Base-by-base conservation (phyloP, 2,888 invertebrate species). In the Griposia aprilina region DNA sequence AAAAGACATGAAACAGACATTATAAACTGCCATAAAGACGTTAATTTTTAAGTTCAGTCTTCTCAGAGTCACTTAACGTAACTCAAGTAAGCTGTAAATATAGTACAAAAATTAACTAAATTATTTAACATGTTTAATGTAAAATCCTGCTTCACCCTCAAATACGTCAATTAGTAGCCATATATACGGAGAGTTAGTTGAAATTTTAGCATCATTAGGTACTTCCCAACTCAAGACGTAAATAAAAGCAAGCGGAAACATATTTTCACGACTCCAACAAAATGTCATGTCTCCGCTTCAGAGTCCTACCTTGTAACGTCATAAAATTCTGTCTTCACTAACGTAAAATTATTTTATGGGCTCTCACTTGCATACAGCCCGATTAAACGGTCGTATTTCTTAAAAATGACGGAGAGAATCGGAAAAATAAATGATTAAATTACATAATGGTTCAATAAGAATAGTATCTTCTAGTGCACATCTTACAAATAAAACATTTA, bases 291-390 rank as follows among this genome's bases (percentile, higher is more conserved):
- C 73, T 73, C 72, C 30, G 26, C 66, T 62, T 23, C 66, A 65
- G 76, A 57, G 7, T 57, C 30, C 52, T 59, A 48, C 81, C 76
- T 82, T 81, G 78, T 78, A 84, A 74, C 55, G 73, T 90, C 90
- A 91, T 94, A 93, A 94, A 94, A 94, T 92, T 91, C 91, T 91
- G 90, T 92, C 89, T 88, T 81, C 83, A 91, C 90, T 91, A 92
- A 90, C 91, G 90, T 93, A 92, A 93, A 93, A 93, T 93, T 88
- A 91, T 92, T 93, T 94, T 92, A 93, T 92, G 89, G 86, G 82
- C 90, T 84, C 88, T 92, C 90, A 90, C 90, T 87, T 81, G 83
- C 86, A 86, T 89, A 92, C 88, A 89, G 86, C 78, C 89, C 90
- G 89, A 92, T 93, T 91, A 91, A 93, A 91, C 85, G 89, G 83